phyloP scores from a whole-genome alignment of 2,888 invertebrate species.

The Hoplodrina ambigua region DNA sequence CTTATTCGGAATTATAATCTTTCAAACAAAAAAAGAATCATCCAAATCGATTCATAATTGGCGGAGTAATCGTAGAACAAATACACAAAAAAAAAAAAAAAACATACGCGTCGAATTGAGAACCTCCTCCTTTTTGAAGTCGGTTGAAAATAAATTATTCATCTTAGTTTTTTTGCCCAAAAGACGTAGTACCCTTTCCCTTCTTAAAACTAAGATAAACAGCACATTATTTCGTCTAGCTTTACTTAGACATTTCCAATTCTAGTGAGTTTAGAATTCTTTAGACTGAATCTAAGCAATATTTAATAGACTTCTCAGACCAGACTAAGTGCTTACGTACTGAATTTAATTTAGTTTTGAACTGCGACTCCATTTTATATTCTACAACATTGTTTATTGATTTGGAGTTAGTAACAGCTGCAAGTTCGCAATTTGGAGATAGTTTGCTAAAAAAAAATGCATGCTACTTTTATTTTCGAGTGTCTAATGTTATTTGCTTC shows the following conservation, averaged over 20 bases:
- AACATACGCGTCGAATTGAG: too few relatives aligned
- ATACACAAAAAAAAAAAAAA: too few relatives aligned
- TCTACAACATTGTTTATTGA: background rate
- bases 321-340: conserved; percentile 43
- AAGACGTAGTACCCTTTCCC: background rate
- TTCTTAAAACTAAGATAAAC: conserved; percentile 24
- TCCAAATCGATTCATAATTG: too few relatives aligned
- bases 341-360: conserved; percentile 48
- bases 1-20: too few relatives aligned
- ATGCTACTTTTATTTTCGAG: too few relatives aligned
- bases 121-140: too few relatives aligned
- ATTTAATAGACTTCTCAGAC: conserved; percentile 52
- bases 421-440: too few relatives aligned
- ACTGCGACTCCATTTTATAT: conserved; percentile 14
- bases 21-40: too few relatives aligned
- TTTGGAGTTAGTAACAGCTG: background rate
- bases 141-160: background rate
- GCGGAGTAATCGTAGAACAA: too few relatives aligned
- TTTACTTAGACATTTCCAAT: conserved; percentile 45
- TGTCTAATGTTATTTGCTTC: too few relatives aligned
- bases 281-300: conserved; percentile 43
- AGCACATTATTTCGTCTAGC: conserved; percentile 25
- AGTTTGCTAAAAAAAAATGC: too few relatives aligned
- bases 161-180: background rate
- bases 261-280: conserved; percentile 38